Conservation (phyloP, 2,888 invertebrate species). For the Lasioglossum figueresi region DNA sequence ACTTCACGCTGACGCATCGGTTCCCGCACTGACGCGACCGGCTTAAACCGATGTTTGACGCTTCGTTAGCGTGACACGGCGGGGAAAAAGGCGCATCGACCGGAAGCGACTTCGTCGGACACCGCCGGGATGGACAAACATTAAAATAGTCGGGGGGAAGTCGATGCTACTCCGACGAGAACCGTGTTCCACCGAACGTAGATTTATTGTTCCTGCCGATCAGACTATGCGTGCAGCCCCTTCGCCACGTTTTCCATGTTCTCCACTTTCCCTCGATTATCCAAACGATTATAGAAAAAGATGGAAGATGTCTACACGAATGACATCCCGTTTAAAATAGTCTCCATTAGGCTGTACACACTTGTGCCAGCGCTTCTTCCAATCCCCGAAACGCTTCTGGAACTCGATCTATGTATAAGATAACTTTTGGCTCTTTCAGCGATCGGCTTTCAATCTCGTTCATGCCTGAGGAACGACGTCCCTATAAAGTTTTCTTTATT, state of each 20-base stretch:
- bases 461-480: no score
- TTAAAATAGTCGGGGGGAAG: constrained; percentile 36
- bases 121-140: constrained; percentile 34
- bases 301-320: no score
- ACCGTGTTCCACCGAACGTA: background rate
- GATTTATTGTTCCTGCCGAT: background rate
- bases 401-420: no score
- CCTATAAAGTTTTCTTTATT: no score
- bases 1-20: constrained; percentile 42
- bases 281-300: no score
- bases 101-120: constrained; percentile 45
- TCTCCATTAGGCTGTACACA: no score
- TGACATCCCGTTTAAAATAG: no score
- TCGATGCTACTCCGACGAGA: constrained; percentile 17
- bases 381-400: no score
- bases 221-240: background rate
- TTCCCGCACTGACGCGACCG: constrained; percentile 18
- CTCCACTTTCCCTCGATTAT: background rate
- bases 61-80: constrained; percentile 53
- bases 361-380: no score
- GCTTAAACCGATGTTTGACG: constrained; percentile 58
- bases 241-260: background rate
- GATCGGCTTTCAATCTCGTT: no score
- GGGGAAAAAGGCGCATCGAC: constrained; percentile 40
- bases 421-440: no score